These are phyloP conservation scores for Punctoribates punctum DNA, from an alignment of 2,888 invertebrate species.

Conservation along the genomic window DNA sequence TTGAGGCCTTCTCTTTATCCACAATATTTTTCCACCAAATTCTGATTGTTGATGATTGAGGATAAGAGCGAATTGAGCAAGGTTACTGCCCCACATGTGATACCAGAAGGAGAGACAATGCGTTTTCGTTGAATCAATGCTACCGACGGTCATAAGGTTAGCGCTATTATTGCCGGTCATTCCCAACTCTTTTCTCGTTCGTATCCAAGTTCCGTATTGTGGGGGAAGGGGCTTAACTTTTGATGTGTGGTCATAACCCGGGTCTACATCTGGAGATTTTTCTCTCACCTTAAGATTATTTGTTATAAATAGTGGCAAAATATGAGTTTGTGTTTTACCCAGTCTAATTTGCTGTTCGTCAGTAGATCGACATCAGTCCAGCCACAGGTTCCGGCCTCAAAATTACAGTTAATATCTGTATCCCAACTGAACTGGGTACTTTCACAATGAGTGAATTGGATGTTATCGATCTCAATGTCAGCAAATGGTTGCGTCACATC, in stretches of 20 bases:
- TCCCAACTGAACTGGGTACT: neutral
- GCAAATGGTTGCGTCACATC: neutral
- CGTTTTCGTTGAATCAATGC: neutral
- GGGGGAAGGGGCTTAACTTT: neutral
- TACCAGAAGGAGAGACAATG: slow-evolving; percentile 36
- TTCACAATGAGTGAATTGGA: slow-evolving; percentile 28
- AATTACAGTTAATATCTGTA: neutral
- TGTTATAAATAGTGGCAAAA: no score
- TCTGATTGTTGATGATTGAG: neutral
- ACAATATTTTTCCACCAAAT: neutral
- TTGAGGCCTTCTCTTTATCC: neutral
- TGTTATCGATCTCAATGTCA: slow-evolving; percentile 31
- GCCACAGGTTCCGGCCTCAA: neutral
- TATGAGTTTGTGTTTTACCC: neutral
- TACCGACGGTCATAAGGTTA: neutral
- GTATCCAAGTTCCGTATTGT: slow-evolving; percentile 30
- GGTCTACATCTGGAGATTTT: neutral
- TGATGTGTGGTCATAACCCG: slow-evolving; percentile 38
- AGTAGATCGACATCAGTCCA: neutral
- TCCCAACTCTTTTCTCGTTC: neutral
- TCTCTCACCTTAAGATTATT: neutral
- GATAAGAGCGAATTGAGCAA: neutral
- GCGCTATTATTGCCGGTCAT: slow-evolving; percentile 10
- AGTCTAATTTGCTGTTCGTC: neutral
- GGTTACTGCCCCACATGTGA: slow-evolving; percentile 17